These are phyloP conservation scores for Nemurella pictetii DNA, from an alignment of 2,888 invertebrate species.

Conservation along the genomic window DNA sequence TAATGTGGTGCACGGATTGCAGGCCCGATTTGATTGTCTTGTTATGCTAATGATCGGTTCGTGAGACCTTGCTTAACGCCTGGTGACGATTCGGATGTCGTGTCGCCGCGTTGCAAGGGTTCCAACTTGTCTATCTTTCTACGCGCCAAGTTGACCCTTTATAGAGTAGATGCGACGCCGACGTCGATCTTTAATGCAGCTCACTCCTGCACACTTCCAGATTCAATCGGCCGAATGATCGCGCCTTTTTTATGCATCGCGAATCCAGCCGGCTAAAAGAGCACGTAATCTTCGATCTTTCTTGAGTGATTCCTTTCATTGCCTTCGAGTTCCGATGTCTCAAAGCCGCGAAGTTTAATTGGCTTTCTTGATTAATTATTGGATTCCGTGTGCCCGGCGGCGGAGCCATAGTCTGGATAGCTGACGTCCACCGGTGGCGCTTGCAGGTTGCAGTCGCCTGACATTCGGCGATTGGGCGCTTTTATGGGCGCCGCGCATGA, in stretches of 20 bases:
- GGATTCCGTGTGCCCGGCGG: not conserved
- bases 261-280: not conserved
- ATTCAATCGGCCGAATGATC: not conserved
- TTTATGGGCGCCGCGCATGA: too few species aligned
- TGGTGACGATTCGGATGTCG: not conserved
- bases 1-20: not conserved
- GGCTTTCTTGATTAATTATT: not conserved
- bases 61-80: not conserved
- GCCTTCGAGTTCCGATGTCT: not conserved
- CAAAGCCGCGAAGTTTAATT: not conserved
- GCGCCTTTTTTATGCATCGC: not conserved
- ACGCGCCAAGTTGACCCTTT: not conserved
- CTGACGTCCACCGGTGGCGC: not conserved
- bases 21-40: too few species aligned
- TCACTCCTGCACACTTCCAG: not conserved
- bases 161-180: not conserved
- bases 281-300: not conserved
- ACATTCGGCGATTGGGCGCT: not conserved
- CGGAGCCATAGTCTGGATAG: not conserved
- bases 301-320: not conserved
- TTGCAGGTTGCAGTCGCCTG: not conserved
- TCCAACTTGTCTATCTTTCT: too few species aligned
- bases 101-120: not conserved
- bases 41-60: not conserved
- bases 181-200: not conserved